A percentile compares a stretch with the other conserved stretches of the same genome.
Evolutionary conservation across 2,113 vertebrate genomes (phyloP).

Genomic region (Thoracochromis brauschi): DNA sequence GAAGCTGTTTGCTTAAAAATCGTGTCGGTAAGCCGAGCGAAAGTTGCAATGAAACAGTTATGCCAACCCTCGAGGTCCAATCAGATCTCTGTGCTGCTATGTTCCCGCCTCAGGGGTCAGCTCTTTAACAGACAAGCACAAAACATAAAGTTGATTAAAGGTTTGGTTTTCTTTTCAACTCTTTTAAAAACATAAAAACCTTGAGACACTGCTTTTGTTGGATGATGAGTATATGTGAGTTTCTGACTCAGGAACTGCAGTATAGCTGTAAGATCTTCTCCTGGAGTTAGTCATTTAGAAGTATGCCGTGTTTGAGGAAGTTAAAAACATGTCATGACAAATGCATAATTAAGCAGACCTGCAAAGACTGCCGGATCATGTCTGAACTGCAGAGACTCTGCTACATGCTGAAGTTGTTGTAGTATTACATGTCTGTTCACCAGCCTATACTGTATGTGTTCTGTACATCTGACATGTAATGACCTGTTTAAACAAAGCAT

Average conservation of each 20-base stretch:
- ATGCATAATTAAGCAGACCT: not conserved
- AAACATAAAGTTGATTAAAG: not conserved
- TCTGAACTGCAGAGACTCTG: not conserved
- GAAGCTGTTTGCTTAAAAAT: not conserved
- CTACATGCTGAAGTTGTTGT: not conserved
- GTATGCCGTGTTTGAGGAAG: not conserved
- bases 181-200: not conserved
- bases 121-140: not conserved
- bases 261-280: not conserved
- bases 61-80: not conserved
- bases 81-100: not conserved
- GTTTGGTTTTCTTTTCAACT: not conserved
- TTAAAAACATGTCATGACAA: not conserved
- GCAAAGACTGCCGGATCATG: not conserved
- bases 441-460: not conserved
- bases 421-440: not conserved
- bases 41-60: not conserved
- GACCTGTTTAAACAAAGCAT: not conserved
- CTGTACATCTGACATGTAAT: not conserved
- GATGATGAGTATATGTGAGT: not conserved
- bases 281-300: not conserved
- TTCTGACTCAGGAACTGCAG: not conserved
- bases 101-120: not conserved
- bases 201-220: not conserved
- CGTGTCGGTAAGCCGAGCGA: not conserved